Conservation (phyloP, 1,140 invertebrate species). For the Drosophila setifemur region DNA sequence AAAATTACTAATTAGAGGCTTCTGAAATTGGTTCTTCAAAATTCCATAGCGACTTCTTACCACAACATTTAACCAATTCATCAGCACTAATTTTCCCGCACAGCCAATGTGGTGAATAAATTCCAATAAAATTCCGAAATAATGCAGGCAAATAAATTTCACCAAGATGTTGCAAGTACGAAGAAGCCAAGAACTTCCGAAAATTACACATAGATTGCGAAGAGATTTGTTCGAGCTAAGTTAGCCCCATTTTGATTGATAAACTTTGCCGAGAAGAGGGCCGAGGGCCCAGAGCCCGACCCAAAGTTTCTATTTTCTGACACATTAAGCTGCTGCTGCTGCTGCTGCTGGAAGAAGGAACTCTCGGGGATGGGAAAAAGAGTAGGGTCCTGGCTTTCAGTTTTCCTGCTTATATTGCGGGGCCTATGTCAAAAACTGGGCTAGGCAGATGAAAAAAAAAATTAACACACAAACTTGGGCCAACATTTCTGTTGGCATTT, state of each 20-base stretch:
- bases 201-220: constrained; percentile 42
- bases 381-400: constrained; percentile 31
- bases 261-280: constrained; percentile 33
- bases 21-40: too few relatives aligned
- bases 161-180: not conserved
- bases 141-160: not conserved
- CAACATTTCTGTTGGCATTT: constrained; percentile 42
- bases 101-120: constrained; percentile 5
- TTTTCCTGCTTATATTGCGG: not conserved
- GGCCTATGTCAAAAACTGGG: constrained; percentile 39
- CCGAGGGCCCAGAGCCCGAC: not conserved
- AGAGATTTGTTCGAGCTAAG: constrained; percentile 36
- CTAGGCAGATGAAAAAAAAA: constrained; percentile 11
- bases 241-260: constrained; percentile 50
- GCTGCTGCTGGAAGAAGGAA: not conserved
- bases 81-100: constrained; percentile 1
- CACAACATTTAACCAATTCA: constrained; percentile 11
- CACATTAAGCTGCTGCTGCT: constrained; percentile 57
- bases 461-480: too few relatives aligned
- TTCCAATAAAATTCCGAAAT: not conserved
- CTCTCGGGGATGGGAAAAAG: constrained; percentile 4
- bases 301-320: constrained; percentile 52
- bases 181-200: constrained; percentile 11
- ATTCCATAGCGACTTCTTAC: too few relatives aligned
- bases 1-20: too few relatives aligned